These are phyloP conservation scores for Lepus europaeus DNA, from an alignment of 2,113 vertebrate genomes.

Conservation along the genomic window DNA sequence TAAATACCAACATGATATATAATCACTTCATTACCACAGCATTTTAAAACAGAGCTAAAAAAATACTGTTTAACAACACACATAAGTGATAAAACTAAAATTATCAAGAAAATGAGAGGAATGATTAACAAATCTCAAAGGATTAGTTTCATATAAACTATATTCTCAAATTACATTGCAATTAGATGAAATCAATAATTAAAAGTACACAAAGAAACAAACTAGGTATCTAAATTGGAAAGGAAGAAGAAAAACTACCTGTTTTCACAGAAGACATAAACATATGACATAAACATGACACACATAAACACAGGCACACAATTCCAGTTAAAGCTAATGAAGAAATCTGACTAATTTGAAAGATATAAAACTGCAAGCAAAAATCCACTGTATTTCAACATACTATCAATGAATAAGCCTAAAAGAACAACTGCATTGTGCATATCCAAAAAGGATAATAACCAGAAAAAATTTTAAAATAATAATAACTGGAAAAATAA, in stretches of 20 bases:
- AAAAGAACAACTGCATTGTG: not conserved
- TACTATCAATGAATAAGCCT: not conserved
- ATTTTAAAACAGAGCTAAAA: not conserved
- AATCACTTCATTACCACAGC: not conserved
- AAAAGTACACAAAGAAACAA: not conserved
- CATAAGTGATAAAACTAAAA: not conserved
- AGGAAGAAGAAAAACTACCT: not conserved
- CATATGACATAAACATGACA: too few relatives aligned
- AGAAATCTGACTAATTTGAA: slow-evolving; percentile 16
- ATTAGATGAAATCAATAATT: not conserved
- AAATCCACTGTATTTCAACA: not conserved
- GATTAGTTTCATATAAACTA: not conserved
- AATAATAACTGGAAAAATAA: not conserved
- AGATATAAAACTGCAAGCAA: not conserved
- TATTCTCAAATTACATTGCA: not conserved
- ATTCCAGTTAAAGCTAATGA: not conserved
- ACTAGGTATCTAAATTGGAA: not conserved
- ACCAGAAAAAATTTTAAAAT: too few relatives aligned
- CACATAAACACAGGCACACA: not conserved
- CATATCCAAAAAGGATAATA: not conserved
- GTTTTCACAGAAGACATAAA: not conserved
- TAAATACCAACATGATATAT: not conserved
- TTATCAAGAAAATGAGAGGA: not conserved
- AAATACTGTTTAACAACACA: not conserved
- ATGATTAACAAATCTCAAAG: slow-evolving; percentile 14